Evolutionary conservation across 2,113 vertebrate species (phyloP), one percentile per base, ranked within the genome.

Genomic region (Scomber scombrus): DNA sequence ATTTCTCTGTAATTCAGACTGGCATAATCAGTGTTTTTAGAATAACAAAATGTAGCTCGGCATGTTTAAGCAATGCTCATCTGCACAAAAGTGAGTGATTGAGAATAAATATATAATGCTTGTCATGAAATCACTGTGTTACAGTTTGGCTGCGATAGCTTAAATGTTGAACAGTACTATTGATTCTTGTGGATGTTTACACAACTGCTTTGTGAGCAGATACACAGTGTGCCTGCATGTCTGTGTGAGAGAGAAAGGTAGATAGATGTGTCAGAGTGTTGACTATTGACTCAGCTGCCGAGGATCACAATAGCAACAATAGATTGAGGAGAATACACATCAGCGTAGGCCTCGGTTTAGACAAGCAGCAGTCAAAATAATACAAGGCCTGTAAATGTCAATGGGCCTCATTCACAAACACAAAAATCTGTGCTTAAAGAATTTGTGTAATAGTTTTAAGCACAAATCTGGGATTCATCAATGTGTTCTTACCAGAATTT

Each of bases 261-360:
- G 57, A 43, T 58, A 55, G 67, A 78, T 75, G 67, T 58, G 65
- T 50, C 67, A 69, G 45, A 51, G 63, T 68, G 78, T 70, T 70
- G 56, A 72, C 18, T 70, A 78, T 73, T 85, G 74, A 88, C 78
- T 89, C 87, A 86, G 89, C 86, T 83, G 82, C 66, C 72, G 54
- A 29, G 56, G 2, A 78, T 83, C 73, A 82, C 61, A 86, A 58
- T 47, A 70, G 79, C 78, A 78, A 85, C 78, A 85, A 78, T 26
- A 72, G 65, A 83, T 56, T 43, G 54, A 47, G 50, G 1, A 10
- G 40, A 72, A 71, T 19, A 87, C 70, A 57, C 79, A 80, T 9
- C 34, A 49, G 57, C 11, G 21, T 45, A 3, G 14, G 62, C 55
- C 57, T 61, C 15, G 19, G 47, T 82, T 81, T 66, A 61, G 51